phyloP scores from a whole-genome alignment of 2,888 invertebrate species.

The Callosobruchus maculatus region DNA sequence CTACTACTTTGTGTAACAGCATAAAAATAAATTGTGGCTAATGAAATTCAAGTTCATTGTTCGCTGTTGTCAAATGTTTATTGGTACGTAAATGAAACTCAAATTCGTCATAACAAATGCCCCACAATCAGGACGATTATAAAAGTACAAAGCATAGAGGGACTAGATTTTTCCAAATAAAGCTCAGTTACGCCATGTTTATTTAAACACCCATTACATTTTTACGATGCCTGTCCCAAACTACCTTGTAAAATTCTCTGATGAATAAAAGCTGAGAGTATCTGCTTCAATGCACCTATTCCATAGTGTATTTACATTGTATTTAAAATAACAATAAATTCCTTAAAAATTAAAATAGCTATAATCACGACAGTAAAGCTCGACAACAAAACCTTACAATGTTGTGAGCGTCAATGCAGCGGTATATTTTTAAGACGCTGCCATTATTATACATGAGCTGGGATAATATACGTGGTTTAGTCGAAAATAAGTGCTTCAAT shows the following conservation, averaged over 20 bases:
- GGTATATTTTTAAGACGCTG: background rate
- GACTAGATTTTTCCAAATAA: background rate
- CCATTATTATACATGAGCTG: background rate
- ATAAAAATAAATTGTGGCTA: too few relatives aligned
- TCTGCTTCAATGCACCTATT: constrained; percentile 10
- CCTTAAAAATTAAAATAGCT: constrained; percentile 16
- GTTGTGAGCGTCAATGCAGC: background rate
- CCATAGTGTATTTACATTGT: constrained; percentile 12
- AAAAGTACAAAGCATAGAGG: background rate
- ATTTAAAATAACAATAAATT: constrained; percentile 15
- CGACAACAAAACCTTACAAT: constrained; percentile 1
- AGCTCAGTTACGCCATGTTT: background rate
- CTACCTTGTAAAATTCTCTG: background rate
- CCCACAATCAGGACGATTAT: background rate
- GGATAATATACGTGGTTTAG: too few relatives aligned
- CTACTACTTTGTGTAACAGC: too few relatives aligned
- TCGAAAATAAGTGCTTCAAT: too few relatives aligned
- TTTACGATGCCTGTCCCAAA: background rate
- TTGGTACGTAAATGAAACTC: background rate
- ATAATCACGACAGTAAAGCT: constrained; percentile 12
- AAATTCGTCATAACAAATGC: background rate
- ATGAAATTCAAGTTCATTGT: background rate
- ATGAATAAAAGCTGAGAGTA: constrained; percentile 12
- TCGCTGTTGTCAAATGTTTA: background rate
- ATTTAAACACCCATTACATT: background rate